Conservation (phyloP, 92 coral and sea anemone species). For the Epizoanthus fatuus region DNA sequence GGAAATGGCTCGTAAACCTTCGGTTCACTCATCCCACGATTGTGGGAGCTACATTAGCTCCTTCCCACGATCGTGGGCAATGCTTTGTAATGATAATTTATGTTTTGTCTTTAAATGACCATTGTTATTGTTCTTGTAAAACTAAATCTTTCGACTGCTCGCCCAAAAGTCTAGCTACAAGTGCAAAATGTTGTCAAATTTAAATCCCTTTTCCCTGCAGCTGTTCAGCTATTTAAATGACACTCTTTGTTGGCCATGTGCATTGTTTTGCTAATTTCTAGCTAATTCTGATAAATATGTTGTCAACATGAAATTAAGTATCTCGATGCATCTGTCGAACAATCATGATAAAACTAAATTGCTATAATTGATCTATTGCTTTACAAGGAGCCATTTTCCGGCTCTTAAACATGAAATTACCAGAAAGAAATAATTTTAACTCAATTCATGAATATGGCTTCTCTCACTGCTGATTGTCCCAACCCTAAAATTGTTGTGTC, state of each 20-base stretch:
- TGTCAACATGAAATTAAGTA: not conserved
- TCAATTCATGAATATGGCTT: not conserved
- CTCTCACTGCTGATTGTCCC: not conserved
- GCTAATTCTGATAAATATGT: slow-evolving; percentile 3
- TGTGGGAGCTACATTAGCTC: too few relatives aligned
- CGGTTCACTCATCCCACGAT: too few relatives aligned
- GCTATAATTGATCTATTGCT: not conserved
- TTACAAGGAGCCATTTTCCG: not conserved
- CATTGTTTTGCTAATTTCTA: slow-evolving; percentile 24
- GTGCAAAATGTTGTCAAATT: not conserved
- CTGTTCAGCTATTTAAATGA: not conserved
- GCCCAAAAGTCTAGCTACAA: not conserved
- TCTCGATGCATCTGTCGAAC: not conserved
- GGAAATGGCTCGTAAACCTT: too few relatives aligned
- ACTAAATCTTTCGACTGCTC: not conserved
- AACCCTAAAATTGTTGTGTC: not conserved
- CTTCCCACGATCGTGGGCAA: too few relatives aligned
- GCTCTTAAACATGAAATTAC: not conserved
- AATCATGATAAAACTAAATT: not conserved
- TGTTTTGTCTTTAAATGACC: not conserved
- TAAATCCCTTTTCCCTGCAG: slow-evolving; percentile 5
- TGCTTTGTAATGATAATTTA: slow-evolving; percentile 2
- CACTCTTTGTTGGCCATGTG: not conserved
- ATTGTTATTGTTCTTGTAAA: not conserved
- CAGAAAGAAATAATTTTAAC: not conserved